phyloP scores from a whole-genome alignment of 1,140 invertebrate species.

The Euura saliciscinereae region DNA sequence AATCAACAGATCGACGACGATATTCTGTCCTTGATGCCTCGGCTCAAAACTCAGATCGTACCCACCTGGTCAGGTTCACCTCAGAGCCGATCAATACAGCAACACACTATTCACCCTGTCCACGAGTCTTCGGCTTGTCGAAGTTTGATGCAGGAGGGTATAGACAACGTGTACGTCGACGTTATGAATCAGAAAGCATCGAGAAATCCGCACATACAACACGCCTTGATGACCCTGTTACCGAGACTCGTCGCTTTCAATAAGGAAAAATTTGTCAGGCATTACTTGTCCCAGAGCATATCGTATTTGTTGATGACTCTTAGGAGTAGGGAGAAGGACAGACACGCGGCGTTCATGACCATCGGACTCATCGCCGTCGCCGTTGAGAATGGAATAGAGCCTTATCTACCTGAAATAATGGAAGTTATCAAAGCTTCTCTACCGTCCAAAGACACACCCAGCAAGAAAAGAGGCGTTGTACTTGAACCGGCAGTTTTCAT shows the following conservation, averaged over 20 bases:
- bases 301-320: slow-evolving; percentile 78
- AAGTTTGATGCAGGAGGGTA: slow-evolving; percentile 82
- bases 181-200: slow-evolving; percentile 80
- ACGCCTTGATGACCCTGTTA: slow-evolving; percentile 84
- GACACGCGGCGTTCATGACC: slow-evolving; percentile 85
- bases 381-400: slow-evolving; percentile 82
- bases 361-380: slow-evolving; percentile 91
- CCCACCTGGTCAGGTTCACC: slow-evolving; percentile 58
- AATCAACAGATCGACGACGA: slow-evolving; percentile 62
- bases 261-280: slow-evolving; percentile 77
- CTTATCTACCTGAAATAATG: slow-evolving; percentile 84
- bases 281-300: slow-evolving; percentile 81
- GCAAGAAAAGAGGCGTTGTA: slow-evolving; percentile 69
- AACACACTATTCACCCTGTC: slow-evolving; percentile 55
- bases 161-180: slow-evolving; percentile 81
- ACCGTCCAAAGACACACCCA: slow-evolving; percentile 77
- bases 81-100: slow-evolving; percentile 40
- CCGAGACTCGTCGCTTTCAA: slow-evolving; percentile 96
- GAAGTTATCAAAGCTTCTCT: slow-evolving; percentile 82
- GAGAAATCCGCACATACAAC: slow-evolving; percentile 83
- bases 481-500: slow-evolving; percentile 92
- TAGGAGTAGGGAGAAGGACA: slow-evolving; percentile 81
- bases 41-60: slow-evolving; percentile 63
- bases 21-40: slow-evolving; percentile 65
- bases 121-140: slow-evolving; percentile 89